Evolutionary conservation across 2,113 vertebrate species (phyloP).

Genomic region (Bufo bufo): DNA sequence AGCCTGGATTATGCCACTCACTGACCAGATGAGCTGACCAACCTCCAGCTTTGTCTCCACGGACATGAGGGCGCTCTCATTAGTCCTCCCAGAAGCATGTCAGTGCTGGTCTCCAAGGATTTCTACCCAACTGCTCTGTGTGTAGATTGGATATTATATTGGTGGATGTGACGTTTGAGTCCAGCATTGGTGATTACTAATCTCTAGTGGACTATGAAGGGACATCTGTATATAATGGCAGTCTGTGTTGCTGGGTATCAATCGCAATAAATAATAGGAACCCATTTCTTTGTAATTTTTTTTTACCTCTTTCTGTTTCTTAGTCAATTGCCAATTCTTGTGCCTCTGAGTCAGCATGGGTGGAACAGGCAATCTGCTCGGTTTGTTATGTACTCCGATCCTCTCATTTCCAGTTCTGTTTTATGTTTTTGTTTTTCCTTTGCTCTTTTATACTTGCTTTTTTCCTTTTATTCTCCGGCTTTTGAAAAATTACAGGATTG

Average conservation of each 20-base stretch:
- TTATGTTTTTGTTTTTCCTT: background rate
- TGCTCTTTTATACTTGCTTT: background rate
- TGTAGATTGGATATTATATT: too few relatives aligned
- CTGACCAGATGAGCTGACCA: too few relatives aligned
- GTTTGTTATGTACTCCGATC: background rate
- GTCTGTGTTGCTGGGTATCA: background rate
- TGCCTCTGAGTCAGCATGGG: slow-evolving; percentile 45
- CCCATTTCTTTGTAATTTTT: background rate
- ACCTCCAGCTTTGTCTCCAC: too few relatives aligned
- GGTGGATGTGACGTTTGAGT: too few relatives aligned
- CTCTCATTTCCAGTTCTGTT: background rate
- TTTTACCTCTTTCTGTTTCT: background rate
- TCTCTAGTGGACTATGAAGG: too few relatives aligned
- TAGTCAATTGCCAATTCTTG: slow-evolving; percentile 1
- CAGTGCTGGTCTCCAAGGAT: too few relatives aligned
- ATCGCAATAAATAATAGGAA: background rate
- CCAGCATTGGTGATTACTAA: too few relatives aligned
- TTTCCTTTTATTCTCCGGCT: background rate
- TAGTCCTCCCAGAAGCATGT: too few relatives aligned
- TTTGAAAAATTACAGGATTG: background rate
- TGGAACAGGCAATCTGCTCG: slow-evolving; percentile 21
- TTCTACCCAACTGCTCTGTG: too few relatives aligned
- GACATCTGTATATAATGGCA: too few relatives aligned
- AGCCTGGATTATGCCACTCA: too few relatives aligned
- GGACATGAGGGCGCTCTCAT: too few relatives aligned